Percentiles rank a stretch among this genome's conserved stretches.
phyloP scores from a whole-genome alignment of 2,888 invertebrate species.

The Phortica okadai region DNA sequence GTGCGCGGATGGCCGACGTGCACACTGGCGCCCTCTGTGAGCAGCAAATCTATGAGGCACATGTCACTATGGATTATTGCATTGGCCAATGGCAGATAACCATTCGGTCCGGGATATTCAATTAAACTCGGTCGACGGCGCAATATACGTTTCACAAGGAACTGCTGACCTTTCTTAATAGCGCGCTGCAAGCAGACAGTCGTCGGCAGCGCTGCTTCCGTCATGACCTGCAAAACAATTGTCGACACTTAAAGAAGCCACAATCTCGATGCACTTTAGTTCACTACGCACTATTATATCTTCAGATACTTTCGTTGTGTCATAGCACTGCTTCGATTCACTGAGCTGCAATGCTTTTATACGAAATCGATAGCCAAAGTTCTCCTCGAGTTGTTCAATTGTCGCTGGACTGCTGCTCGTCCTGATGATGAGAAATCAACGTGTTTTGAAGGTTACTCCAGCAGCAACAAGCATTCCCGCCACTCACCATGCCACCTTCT shows the following conservation, averaged over 20 bases:
- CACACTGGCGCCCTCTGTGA: constrained; percentile 71
- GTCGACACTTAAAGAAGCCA: neutral
- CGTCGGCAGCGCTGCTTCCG: constrained; percentile 68
- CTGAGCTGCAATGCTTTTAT: constrained; percentile 66
- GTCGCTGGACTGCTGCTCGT: constrained; percentile 56
- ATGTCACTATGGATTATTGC: constrained; percentile 73
- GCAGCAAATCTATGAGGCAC: constrained; percentile 72
- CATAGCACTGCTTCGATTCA: constrained; percentile 53
- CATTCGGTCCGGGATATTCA: constrained; percentile 73
- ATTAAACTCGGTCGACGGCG: constrained; percentile 69
- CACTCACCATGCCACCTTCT: constrained; percentile 69
- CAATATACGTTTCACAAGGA: constrained; percentile 73
- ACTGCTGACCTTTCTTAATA: constrained; percentile 74
- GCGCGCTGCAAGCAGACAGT: constrained; percentile 71
- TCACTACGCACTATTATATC: constrained; percentile 64
- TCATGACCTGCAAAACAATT: constrained; percentile 61
- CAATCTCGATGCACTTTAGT: neutral
- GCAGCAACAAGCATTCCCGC: neutral
- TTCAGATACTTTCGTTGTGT: constrained; percentile 60
- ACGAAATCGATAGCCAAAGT: constrained; percentile 71
- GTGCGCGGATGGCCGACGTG: constrained; percentile 71
- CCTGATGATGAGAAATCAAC: constrained; percentile 40
- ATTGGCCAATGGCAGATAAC: constrained; percentile 73
- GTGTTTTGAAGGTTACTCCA: neutral
- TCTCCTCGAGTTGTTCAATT: constrained; percentile 70